Percentiles rank a stretch among this genome's conserved stretches.
phyloP scores from a whole-genome alignment of 2,888 invertebrate genomes.

The Ectobius pallidus region DNA sequence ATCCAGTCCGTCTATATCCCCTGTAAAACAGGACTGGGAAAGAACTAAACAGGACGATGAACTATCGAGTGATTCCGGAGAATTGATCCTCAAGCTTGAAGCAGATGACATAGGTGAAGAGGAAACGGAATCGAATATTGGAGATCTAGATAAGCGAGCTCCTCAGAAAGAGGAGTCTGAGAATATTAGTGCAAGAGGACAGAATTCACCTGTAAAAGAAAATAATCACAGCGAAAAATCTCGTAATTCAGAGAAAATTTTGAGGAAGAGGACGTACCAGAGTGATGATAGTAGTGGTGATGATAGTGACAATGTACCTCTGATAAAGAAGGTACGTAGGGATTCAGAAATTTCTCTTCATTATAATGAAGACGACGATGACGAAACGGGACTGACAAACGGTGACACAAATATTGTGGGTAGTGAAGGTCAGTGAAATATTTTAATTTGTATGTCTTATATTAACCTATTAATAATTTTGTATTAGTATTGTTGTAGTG shows the following conservation, averaged over 20 bases:
- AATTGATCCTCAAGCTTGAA: constrained; percentile 55
- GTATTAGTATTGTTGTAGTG: constrained; percentile 9
- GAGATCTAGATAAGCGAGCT: not conserved
- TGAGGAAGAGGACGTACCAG: constrained; percentile 51
- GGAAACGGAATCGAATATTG: constrained; percentile 49
- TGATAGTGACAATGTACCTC: constrained; percentile 59
- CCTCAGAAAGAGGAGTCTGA: constrained; percentile 36
- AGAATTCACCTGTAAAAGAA: constrained; percentile 37
- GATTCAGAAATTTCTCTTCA: constrained; percentile 75
- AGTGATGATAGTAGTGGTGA: constrained; percentile 58
- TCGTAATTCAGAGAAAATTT: not conserved
- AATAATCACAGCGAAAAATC: constrained; percentile 41
- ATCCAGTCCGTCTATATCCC: constrained; percentile 10
- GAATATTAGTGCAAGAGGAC: constrained; percentile 31
- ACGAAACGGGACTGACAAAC: constrained; percentile 72
- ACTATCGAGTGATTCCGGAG: constrained; percentile 55
- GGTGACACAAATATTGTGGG: constrained; percentile 58
- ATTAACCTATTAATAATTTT: constrained; percentile 13
- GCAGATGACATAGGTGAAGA: constrained; percentile 54
- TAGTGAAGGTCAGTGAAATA: not conserved
- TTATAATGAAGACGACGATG: constrained; percentile 73
- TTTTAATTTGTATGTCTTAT: not conserved
- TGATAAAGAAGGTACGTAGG: constrained; percentile 71
- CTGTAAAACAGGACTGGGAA: constrained; percentile 23
- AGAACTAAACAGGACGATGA: constrained; percentile 51